These are phyloP conservation scores for Bombycilla garrulus DNA, from an alignment of 2,113 vertebrate species.

Conservation along the genomic window DNA sequence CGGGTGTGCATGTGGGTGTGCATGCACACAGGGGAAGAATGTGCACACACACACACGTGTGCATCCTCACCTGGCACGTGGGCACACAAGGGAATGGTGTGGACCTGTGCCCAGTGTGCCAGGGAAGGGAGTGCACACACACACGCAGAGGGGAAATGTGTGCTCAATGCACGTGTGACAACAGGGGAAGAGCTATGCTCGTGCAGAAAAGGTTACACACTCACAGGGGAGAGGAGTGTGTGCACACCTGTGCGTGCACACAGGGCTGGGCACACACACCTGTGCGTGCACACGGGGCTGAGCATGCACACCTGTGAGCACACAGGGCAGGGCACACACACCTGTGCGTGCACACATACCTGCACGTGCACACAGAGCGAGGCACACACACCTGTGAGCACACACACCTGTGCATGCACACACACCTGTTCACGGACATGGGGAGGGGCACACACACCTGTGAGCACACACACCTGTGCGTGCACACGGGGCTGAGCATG, in stretches of 20 bases:
- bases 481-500: no score
- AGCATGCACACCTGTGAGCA: no score
- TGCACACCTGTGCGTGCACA: no score
- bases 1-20: background rate
- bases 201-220: background rate
- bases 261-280: no score
- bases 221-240: background rate
- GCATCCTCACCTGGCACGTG: background rate
- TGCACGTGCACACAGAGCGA: no score
- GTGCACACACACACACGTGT: background rate
- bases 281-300: no score
- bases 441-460: background rate
- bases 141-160: background rate
- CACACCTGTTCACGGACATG: background rate
- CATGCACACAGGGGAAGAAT: background rate
- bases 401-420: background rate
- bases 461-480: background rate
- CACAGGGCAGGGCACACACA: background rate
- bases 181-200: no score
- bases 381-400: background rate
- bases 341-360: background rate
- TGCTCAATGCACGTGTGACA: fast-evolving
- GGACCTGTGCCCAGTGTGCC: background rate
- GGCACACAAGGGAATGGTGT: background rate
- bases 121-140: background rate